phyloP scores from a whole-genome alignment of 2,797 vertebrate species.

The Thaleichthys pacificus region DNA sequence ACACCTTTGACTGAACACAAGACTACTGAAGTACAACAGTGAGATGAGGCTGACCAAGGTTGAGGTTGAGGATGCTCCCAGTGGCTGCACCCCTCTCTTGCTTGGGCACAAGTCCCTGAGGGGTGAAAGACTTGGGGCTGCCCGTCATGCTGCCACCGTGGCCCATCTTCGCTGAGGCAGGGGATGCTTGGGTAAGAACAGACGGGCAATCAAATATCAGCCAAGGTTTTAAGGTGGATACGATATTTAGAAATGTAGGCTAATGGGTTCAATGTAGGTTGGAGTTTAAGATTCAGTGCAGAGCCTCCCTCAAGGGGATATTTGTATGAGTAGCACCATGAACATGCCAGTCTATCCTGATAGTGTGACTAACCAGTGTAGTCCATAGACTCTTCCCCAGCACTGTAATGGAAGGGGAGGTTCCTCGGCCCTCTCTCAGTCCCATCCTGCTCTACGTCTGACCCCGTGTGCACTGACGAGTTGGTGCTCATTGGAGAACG shows the following conservation, averaged over 20 bases:
- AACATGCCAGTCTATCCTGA: neutral
- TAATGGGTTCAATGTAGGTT: neutral
- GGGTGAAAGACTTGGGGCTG: conserved; percentile 90
- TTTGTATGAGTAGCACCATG: neutral
- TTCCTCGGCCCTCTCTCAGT: conserved; percentile 83
- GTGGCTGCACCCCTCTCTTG: conserved; percentile 84
- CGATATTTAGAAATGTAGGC: neutral
- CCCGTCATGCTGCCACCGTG: conserved; percentile 83
- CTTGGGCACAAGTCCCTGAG: conserved; percentile 81
- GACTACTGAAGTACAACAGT: neutral
- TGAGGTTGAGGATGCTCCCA: conserved; percentile 95
- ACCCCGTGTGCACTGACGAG: conserved; percentile 96
- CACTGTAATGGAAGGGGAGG: conserved; percentile 88
- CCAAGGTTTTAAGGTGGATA: neutral
- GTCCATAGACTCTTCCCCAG: conserved; percentile 97
- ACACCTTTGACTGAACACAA: neutral
- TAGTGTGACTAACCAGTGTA: conserved; percentile 77
- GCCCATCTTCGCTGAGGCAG: conserved; percentile 85
- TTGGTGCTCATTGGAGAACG: conserved; percentile 98
- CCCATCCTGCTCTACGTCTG: conserved; percentile 89
- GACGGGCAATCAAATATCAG: neutral
- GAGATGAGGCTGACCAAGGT: conserved; percentile 83
- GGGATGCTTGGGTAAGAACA: conserved; percentile 80
- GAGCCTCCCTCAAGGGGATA: neutral
- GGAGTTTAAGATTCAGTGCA: neutral